Base-by-base conservation (phyloP, 2,797 vertebrate genomes). In the Coregonus ussuriensis region DNA sequence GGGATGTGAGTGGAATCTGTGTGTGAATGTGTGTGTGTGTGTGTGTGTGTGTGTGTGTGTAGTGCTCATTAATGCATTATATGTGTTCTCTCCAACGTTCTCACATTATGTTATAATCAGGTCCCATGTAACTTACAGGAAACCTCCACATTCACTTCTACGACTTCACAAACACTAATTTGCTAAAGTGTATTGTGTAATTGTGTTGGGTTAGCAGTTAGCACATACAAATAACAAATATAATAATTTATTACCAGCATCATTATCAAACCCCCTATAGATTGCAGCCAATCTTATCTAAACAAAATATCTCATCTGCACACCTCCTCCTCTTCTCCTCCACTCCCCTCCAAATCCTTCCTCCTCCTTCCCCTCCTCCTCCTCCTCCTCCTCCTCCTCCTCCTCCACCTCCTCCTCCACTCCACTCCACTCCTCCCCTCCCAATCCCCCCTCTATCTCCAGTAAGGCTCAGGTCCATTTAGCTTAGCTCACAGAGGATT, bases 201-300 rank as follows among this genome's bases (percentile, higher is more conserved):
- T 25, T 63, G 59, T 29, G 86, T 90, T 81, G 84, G 71, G 74
- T 75, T 83, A 81, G 75, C 77, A 81, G 83, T 88, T 86, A 72
- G 70, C 74, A 54, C 79, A 81, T 85, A 86, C 85, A 86, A 84
- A 67, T 21, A 72, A 56, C 85, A 79, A 54, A 77, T 84, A 86
- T 84, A 83, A 88, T 80, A 86, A 87, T 85, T 90, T 88, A 92
- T 91, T 89, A 93, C 86, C 82, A 76, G 71, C 91, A 91, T 91
- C 91, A 89, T 92, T 91, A 92, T 87, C 85, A 80, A 81, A 88
- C 87, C 88, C 25, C 87, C 89, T 3, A 31, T 79, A 83, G 87
- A 82, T 79, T 81, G 16, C 25, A 51, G 4, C 18, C 82, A 69
- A 53, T 83, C 74, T 84, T 81, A 91, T 87, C 59, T 25, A 29